A percentile compares a stretch with the other conserved stretches of the same genome.
phyloP scores from a whole-genome alignment of 2,888 invertebrate species.

The Pseudococcus viburni region DNA sequence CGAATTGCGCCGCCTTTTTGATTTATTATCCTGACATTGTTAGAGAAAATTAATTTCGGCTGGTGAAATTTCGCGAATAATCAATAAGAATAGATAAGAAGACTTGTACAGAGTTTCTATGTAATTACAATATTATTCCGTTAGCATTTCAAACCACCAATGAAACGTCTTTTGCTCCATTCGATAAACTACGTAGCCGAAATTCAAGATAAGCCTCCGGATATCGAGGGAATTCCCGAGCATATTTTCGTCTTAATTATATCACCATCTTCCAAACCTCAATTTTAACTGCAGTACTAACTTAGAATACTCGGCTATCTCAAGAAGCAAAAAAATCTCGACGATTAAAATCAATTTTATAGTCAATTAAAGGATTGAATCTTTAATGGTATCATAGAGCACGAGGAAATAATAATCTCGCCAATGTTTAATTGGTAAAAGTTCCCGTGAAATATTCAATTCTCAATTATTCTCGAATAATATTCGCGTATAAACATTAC shows the following conservation, averaged over 20 bases:
- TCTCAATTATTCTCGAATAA: constrained; percentile 30
- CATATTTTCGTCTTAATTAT: neutral
- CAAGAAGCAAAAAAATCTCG: neutral
- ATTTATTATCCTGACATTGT: constrained; percentile 32
- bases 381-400: no score
- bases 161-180: neutral
- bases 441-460: neutral
- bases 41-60: neutral
- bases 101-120: neutral
- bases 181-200: neutral
- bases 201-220: neutral
- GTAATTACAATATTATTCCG: constrained; percentile 12
- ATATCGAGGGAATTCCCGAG: neutral
- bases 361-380: no score
- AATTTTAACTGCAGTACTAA: neutral
- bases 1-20: constrained; percentile 33
- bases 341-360: neutral
- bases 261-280: neutral
- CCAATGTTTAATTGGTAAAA: constrained; percentile 17
- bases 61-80: neutral
- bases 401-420: neutral
- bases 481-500: constrained; percentile 18
- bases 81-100: constrained; percentile 16
- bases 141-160: neutral
- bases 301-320: neutral